These are phyloP conservation scores for Zoanthus gigantus DNA, from an alignment of 92 coral and sea anemone species.

Conservation along the genomic window DNA sequence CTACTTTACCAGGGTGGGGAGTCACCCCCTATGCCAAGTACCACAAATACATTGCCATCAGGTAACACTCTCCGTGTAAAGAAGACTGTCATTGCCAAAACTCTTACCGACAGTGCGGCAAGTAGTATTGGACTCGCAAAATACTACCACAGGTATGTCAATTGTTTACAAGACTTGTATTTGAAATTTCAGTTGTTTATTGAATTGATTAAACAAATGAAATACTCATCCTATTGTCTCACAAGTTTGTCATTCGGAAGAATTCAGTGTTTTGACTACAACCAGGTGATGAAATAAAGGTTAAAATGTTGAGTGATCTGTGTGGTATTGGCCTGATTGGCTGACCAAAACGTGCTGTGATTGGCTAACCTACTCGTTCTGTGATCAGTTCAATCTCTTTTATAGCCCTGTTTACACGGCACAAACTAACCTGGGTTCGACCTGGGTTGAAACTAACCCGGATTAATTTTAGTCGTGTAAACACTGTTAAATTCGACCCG, in stretches of 20 bases:
- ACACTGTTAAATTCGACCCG: too few relatives aligned
- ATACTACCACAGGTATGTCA: constrained; percentile 91
- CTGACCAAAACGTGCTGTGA: too few relatives aligned
- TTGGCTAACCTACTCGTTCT: too few relatives aligned
- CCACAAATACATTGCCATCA: constrained; percentile 88
- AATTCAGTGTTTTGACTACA: too few relatives aligned
- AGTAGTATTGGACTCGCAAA: constrained; percentile 94
- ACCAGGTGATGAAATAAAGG: neutral
- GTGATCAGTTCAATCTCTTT: too few relatives aligned
- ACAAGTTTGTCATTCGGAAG: too few relatives aligned
- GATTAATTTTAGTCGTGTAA: too few relatives aligned
- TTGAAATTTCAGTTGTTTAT: neutral
- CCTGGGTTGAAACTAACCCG: too few relatives aligned
- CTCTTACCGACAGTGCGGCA: constrained; percentile 95
- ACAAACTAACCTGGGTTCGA: too few relatives aligned
- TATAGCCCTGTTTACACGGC: too few relatives aligned
- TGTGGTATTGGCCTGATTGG: too few relatives aligned
- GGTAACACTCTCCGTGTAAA: constrained; percentile 89
- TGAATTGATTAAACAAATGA: neutral
- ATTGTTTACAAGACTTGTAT: neutral
- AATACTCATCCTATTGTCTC: neutral
- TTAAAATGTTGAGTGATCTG: too few relatives aligned
- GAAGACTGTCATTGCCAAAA: constrained; percentile 84
- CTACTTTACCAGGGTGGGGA: constrained; percentile 75
- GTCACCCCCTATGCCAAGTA: constrained; percentile 98